A percentile compares a stretch with the other conserved stretches of the same genome.
Conservation (phyloP, 2,113 vertebrate species). For the Bungarus multicinctus region DNA sequence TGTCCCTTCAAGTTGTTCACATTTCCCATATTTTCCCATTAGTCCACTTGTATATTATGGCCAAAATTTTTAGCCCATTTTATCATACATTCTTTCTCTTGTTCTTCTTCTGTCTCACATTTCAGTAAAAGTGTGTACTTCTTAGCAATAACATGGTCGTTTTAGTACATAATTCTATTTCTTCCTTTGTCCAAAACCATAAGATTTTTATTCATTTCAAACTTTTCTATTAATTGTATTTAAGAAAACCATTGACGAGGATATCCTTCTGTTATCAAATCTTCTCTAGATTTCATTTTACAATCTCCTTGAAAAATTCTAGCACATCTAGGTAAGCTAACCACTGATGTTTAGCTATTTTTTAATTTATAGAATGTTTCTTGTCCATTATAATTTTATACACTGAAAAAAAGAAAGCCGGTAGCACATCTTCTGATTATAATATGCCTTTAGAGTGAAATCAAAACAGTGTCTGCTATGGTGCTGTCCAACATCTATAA, state of each 20-base stretch:
- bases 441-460: not conserved
- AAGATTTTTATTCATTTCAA: not conserved
- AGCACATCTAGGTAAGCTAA: not conserved
- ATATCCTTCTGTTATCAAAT: not conserved
- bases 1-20: not conserved
- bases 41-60: not conserved
- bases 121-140: not conserved
- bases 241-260: not conserved
- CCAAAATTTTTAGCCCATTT: not conserved
- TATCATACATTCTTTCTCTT: not conserved
- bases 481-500: not conserved
- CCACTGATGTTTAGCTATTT: not conserved
- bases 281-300: not conserved
- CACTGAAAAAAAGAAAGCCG: not conserved
- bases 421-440: not conserved
- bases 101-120: not conserved
- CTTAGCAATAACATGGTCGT: not conserved
- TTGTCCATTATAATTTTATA: not conserved
- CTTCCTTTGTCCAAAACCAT: not conserved
- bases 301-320: not conserved
- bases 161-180: not conserved
- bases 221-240: not conserved
- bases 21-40: not conserved
- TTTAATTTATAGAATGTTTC: not conserved
- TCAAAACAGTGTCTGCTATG: not conserved